Conservation (phyloP, 2,888 invertebrate genomes). For the Zaprionus obscuricornis region DNA sequence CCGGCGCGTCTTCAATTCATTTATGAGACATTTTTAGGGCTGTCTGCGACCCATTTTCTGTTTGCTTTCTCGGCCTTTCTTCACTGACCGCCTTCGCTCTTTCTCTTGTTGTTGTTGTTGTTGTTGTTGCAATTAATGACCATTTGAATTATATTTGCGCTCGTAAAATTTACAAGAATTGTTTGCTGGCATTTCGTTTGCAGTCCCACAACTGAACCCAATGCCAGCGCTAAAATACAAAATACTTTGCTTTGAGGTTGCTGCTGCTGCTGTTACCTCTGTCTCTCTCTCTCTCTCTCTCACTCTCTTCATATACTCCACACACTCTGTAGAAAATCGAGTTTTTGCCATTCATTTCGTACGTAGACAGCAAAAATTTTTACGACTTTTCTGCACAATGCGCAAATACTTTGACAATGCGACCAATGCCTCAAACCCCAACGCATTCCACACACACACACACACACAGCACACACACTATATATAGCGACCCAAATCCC, state of each 20-base stretch:
- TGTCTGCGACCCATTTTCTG: conserved; percentile 69
- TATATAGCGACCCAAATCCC: neutral
- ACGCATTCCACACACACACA: conserved; percentile 5
- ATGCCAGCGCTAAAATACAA: too few relatives aligned
- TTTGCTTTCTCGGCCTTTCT: conserved; percentile 32
- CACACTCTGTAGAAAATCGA: conserved; percentile 37
- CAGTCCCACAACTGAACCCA: neutral
- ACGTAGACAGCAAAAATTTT: conserved; percentile 70
- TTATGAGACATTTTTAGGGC: conserved; percentile 69
- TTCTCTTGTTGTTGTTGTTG: conserved; percentile 25
- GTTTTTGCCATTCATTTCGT: conserved; percentile 61
- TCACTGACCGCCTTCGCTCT: neutral
- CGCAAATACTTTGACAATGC: conserved; percentile 73
- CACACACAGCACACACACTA: too few relatives aligned
- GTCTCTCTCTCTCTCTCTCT: conserved; percentile 19
- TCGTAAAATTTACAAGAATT: conserved; percentile 82
- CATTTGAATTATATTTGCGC: conserved; percentile 82
- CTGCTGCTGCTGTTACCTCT: too few relatives aligned
- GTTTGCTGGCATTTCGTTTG: conserved; percentile 52
- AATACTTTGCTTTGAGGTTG: too few relatives aligned
- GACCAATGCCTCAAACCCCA: conserved; percentile 48
- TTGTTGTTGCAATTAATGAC: conserved; percentile 79
- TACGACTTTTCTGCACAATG: conserved; percentile 80
- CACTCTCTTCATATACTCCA: conserved; percentile 13
- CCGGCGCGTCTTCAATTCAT: conserved; percentile 65